Conservation (phyloP, 2,888 invertebrate species). For the Saturnia pavonia region DNA sequence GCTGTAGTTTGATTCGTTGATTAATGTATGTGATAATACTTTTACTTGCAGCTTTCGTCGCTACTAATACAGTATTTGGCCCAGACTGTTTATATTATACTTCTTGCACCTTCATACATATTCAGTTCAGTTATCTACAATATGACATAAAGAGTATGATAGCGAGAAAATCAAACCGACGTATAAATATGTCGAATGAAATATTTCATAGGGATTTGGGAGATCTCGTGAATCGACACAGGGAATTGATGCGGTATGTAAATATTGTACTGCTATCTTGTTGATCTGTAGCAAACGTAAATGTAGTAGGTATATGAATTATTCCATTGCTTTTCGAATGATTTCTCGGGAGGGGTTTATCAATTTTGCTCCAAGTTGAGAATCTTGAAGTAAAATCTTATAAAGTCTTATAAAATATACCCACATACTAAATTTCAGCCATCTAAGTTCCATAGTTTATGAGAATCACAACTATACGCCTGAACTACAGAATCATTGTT, state of each 20-base stretch:
- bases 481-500: too few relatives aligned
- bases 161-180: conserved; percentile 20
- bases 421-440: too few relatives aligned
- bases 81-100: conserved; percentile 51
- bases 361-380: too few relatives aligned
- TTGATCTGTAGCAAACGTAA: background rate
- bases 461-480: too few relatives aligned
- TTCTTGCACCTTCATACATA: conserved; percentile 50
- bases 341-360: too few relatives aligned
- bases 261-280: conserved; percentile 17
- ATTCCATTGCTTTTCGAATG: too few relatives aligned
- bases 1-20: too few relatives aligned
- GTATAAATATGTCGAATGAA: conserved; percentile 19
- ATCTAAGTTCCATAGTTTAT: too few relatives aligned
- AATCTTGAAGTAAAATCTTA: too few relatives aligned
- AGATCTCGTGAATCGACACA: conserved; percentile 44
- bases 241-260: conserved; percentile 46
- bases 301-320: too few relatives aligned
- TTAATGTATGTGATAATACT: background rate
- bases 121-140: conserved; percentile 47
- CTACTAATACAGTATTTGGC: conserved; percentile 43
- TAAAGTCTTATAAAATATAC: too few relatives aligned
- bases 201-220: conserved; percentile 32
- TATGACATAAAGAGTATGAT: conserved; percentile 42
- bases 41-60: conserved; percentile 28